phyloP scores from a whole-genome alignment of 2,797 vertebrate genomes.

The Halcyon chelicuti region DNA sequence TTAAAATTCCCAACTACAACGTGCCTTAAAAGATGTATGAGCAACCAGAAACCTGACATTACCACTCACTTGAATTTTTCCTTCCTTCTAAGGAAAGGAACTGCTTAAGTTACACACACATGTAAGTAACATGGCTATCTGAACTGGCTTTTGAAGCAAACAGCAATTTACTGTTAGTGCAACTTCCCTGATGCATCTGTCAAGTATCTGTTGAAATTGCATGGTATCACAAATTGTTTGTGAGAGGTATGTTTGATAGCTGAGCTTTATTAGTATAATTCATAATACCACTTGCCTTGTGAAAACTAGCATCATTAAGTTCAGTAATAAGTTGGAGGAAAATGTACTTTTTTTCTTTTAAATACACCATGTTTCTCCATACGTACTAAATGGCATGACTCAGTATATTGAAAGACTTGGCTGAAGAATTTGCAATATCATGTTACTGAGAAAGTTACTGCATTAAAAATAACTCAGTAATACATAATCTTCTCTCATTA shows the following conservation, averaged over 20 bases:
- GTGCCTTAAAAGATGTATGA: not conserved
- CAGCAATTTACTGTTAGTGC: not conserved
- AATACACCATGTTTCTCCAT: not conserved
- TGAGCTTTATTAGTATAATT: not conserved
- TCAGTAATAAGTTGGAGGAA: not conserved
- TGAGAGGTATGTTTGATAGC: not conserved
- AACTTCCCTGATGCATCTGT: not conserved
- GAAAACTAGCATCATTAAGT: not conserved
- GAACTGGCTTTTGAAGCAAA: not conserved
- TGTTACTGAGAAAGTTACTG: not conserved
- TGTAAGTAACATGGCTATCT: not conserved
- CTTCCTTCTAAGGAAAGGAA: not conserved
- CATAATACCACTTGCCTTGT: not conserved
- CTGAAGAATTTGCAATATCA: not conserved
- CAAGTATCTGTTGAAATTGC: not conserved
- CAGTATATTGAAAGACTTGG: not conserved
- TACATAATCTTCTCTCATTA: not conserved
- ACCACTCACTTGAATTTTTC: not conserved
- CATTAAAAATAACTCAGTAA: not conserved
- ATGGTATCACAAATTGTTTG: not conserved
- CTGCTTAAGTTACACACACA: not conserved
- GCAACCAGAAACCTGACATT: not conserved
- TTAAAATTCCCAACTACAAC: not conserved
- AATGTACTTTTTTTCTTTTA: not conserved
- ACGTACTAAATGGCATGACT: not conserved